phyloP scores from a whole-genome alignment of 2,797 vertebrate species.

The Chaetodon trifasciatus region DNA sequence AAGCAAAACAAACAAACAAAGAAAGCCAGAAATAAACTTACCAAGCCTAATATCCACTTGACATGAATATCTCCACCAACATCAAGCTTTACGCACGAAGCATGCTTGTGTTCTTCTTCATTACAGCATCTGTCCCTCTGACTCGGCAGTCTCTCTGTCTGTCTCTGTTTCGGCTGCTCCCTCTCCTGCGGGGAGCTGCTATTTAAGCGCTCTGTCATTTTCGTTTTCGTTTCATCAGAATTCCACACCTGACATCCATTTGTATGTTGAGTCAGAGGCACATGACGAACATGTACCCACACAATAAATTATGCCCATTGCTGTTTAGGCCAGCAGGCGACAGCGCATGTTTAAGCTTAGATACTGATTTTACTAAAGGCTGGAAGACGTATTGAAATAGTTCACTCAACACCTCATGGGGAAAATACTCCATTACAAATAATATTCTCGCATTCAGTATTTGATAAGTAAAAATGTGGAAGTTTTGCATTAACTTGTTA shows the following conservation, averaged over 20 bases:
- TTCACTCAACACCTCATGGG: background rate
- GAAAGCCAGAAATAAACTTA: background rate
- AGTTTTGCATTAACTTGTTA: background rate
- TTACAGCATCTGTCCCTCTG: background rate
- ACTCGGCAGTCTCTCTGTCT: too few species aligned
- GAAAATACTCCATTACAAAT: background rate
- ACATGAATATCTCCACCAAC: accelerated
- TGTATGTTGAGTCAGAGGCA: background rate
- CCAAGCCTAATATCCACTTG: slow-evolving; percentile 12
- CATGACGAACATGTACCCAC: too few species aligned
- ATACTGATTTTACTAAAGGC: too few species aligned
- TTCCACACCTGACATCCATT: slow-evolving; percentile 1
- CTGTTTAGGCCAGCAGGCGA: too few species aligned
- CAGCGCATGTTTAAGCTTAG: too few species aligned
- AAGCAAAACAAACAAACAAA: background rate
- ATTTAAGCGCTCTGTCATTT: slow-evolving; percentile 37
- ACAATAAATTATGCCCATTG: background rate
- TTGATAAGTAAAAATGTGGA: background rate
- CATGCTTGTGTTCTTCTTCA: background rate
- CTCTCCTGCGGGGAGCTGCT: background rate
- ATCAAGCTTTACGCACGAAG: background rate
- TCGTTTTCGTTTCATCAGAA: slow-evolving; percentile 69
- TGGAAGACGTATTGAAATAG: too few species aligned
- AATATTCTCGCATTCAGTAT: too few species aligned
- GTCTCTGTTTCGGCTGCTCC: background rate